Base-by-base conservation (phyloP, 1,140 invertebrate genomes). In the Odontomachus brunneus region DNA sequence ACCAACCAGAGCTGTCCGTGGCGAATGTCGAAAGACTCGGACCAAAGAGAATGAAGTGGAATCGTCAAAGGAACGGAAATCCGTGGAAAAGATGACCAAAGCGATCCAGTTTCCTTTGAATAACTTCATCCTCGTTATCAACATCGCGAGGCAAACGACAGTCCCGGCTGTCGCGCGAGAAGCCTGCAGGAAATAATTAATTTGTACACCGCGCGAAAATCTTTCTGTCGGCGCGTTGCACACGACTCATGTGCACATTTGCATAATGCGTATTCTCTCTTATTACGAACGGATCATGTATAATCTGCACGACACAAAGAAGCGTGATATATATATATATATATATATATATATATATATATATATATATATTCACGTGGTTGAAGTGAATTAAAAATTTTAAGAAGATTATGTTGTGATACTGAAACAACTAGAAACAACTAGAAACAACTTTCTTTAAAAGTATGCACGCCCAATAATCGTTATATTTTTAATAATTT, bases 1-100 rank as follows among this genome's bases (percentile, higher is more conserved):
- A 86, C 86, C 84, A 82, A 81, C 74, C 86, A 71, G 63, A 76
- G 62, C 67, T 72, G 83, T 89, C 82, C 86, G 80, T 84, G 65
- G 85, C 82, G 84, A 89, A 88, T 88, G 85, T 88, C 75, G 73
- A 86, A 87, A 87, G 86, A 90, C 78, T 88, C 85, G 83, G 78
- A 84, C 73, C 76, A 60, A 84, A 66, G 69, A 85, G 80, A 89
- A 85, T 85, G 84, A 85, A 89, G 75, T 90, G 83, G 74, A 88
- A 84, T 90, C 75, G 81, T 90, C 89, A 87, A 89, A 89, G 75
- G 76, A 82, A 78, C 85, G 62, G 55, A 83, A 84, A 88, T 87
- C 83, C 88, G 78, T 69, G 80, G 83, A 85, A 85, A 84, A 78
- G 83, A 89, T 89, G 80, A 84, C 82, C 81, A 75, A 83, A 88